Percentiles rank a stretch among this genome's conserved stretches.
Conservation (phyloP, 2,113 vertebrate genomes). For the Columbina picui region DNA sequence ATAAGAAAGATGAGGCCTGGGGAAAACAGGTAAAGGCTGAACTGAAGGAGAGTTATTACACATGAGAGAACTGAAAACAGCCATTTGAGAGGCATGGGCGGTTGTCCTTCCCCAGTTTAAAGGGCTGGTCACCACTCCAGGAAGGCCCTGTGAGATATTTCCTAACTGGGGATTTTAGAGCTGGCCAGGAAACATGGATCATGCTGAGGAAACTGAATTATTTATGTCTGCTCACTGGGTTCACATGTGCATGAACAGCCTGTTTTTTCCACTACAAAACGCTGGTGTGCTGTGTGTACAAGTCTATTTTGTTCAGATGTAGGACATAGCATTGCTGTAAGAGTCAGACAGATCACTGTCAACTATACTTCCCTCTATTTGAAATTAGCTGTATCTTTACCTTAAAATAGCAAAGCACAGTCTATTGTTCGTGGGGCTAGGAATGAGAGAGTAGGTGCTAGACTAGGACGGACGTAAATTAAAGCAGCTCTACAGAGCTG, state of each 20-base stretch:
- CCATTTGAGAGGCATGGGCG: background rate
- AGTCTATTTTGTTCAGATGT: background rate
- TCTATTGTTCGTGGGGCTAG: background rate
- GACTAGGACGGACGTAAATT: background rate
- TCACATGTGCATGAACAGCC: background rate
- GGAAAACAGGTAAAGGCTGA: background rate
- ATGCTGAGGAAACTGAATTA: background rate
- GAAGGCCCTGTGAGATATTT: background rate
- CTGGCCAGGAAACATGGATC: background rate
- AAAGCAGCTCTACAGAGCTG: conserved; percentile 1
- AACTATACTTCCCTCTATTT: background rate
- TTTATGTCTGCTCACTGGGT: background rate
- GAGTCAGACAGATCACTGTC: background rate
- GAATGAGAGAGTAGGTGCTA: background rate
- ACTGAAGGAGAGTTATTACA: background rate
- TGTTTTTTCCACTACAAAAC: background rate
- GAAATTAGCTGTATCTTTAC: background rate
- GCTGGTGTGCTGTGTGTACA: background rate
- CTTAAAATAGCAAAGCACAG: background rate
- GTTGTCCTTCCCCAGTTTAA: background rate
- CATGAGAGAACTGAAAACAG: background rate
- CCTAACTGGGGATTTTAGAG: background rate
- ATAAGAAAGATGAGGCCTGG: background rate
- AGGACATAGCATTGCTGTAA: background rate
- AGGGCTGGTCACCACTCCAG: background rate